phyloP scores from a whole-genome alignment of 2,888 invertebrate species.

The Terebella lapidaria region DNA sequence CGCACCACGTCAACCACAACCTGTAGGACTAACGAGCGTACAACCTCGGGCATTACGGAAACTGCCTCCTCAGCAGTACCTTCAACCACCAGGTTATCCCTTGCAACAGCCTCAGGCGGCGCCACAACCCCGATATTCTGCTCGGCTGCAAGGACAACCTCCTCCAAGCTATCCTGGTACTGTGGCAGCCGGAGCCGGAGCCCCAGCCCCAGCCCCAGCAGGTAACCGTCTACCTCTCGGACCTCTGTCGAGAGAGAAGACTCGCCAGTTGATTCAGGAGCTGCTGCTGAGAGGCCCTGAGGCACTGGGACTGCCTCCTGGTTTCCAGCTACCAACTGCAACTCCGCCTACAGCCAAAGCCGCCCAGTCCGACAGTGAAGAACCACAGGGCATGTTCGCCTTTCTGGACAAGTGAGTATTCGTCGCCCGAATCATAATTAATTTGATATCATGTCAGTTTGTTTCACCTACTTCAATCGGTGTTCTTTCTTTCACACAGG shows the following conservation, averaged over 20 bases:
- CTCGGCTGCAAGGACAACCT: background rate
- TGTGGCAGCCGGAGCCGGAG: background rate
- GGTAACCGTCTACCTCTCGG: too few relatives aligned
- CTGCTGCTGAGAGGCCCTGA: too few relatives aligned
- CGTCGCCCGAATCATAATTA: too few relatives aligned
- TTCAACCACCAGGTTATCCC: background rate
- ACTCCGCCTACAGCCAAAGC: background rate
- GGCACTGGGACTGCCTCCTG: too few relatives aligned
- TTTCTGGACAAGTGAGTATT: conserved; percentile 12
- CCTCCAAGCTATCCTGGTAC: background rate
- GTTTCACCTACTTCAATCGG: too few relatives aligned
- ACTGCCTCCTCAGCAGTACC: background rate
- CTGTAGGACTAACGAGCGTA: background rate
- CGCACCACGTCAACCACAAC: background rate
- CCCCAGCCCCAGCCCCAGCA: background rate
- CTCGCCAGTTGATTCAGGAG: too few relatives aligned
- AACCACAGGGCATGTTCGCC: too few relatives aligned
- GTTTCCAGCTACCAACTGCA: too few relatives aligned
- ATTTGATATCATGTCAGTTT: too few relatives aligned
- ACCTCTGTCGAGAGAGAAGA: too few relatives aligned
- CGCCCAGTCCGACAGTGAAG: background rate
- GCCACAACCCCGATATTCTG: background rate
- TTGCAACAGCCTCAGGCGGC: background rate
- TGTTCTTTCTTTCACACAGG: too few relatives aligned
- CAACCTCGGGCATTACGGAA: background rate